phyloP scores from a whole-genome alignment of 2,113 vertebrate genomes.

The Perca schrenkii region DNA sequence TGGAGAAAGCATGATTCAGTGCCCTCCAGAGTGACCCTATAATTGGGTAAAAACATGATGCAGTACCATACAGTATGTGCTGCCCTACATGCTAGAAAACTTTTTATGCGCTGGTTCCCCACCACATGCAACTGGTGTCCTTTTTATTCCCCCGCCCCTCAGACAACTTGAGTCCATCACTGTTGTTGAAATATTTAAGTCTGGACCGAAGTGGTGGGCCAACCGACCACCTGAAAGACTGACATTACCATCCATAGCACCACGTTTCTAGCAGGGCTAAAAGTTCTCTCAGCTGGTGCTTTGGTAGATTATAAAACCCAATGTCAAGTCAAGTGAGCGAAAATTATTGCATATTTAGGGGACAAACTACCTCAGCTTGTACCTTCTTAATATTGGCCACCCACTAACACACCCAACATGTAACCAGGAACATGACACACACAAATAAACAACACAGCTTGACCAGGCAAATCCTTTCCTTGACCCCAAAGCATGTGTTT shows the following conservation, averaged over 20 bases:
- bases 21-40: too few species aligned
- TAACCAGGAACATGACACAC: conserved; percentile 24
- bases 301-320: neutral
- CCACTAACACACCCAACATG: conserved; percentile 22
- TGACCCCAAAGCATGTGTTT: conserved; percentile 31
- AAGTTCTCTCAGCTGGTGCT: neutral
- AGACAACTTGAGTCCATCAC: too few species aligned
- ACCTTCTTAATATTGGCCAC: conserved; percentile 28
- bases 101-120: too few species aligned
- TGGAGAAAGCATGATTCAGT: too few species aligned
- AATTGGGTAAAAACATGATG: too few species aligned
- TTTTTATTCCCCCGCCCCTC: too few species aligned
- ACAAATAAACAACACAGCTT: conserved; percentile 51
- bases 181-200: neutral
- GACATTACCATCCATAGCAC: neutral
- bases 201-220: neutral
- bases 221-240: neutral
- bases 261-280: neutral
- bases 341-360: conserved; percentile 12
- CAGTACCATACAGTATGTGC: too few species aligned
- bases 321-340: neutral
- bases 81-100: too few species aligned
- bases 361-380: conserved; percentile 22
- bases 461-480: conserved; percentile 35
- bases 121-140: too few species aligned